A percentile compares a stretch with the other conserved stretches of the same genome.
Evolutionary conservation across 2,888 invertebrate species (phyloP).

Genomic region (Phalera bucephala): DNA sequence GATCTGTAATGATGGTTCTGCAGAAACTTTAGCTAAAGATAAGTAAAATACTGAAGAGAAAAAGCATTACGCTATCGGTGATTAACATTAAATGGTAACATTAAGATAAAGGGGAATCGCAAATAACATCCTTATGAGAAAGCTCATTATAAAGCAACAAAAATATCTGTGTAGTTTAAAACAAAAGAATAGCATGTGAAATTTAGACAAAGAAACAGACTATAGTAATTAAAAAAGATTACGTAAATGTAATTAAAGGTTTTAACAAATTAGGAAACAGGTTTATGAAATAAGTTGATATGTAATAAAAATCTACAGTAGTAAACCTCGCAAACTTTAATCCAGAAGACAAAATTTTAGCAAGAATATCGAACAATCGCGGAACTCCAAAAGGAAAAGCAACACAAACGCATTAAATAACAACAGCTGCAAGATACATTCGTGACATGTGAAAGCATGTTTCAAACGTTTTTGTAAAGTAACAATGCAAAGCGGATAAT

Average conservation of each 20-base stretch:
- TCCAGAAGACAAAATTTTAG: background rate
- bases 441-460: constrained; percentile 33
- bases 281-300: too few relatives aligned
- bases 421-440: constrained; percentile 48
- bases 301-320: too few relatives aligned
- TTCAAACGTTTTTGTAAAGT: constrained; percentile 19
- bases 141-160: background rate
- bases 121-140: background rate
- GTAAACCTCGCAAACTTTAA: too few relatives aligned
- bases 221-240: too few relatives aligned
- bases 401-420: constrained; percentile 49
- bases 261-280: too few relatives aligned
- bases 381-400: constrained; percentile 32
- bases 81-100: background rate
- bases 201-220: too few relatives aligned
- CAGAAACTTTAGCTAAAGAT: background rate
- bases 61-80: too few relatives aligned
- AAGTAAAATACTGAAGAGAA: too few relatives aligned
- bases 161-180: background rate
- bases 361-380: constrained; percentile 1
- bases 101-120: background rate
- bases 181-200: too few relatives aligned
- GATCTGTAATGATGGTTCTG: background rate
- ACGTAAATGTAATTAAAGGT: too few relatives aligned
- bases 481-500: constrained; percentile 37